Evolutionary conservation across 2,797 vertebrate species (phyloP), one percentile per base, ranked within the genome.

Genomic region (Semaprochilodus insignis): DNA sequence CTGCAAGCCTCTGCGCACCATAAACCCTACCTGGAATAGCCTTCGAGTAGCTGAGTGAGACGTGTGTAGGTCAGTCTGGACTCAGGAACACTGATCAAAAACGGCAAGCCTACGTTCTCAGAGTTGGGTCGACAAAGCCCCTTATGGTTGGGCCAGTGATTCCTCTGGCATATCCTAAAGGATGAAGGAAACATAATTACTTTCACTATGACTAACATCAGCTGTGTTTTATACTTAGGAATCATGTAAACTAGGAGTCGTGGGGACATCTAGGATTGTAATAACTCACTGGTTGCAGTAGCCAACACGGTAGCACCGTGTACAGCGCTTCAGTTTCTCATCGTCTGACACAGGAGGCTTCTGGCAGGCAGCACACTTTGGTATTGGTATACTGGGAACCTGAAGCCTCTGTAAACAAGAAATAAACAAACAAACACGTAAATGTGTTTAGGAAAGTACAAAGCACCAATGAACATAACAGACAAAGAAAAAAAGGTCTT

Each of bases 261-360:
- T 15, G 25, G 25, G 27, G 27, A 25, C 23, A 11, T 2, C 8
- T 48, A 1, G 1, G 11, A 48, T 7, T 48, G n/a, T 59, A 17
- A 59, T 16, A 14, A 95, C 97, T 97, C 90, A 99, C 98, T 98
- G 97, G 60, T 99, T 99, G 93, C 98, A 99, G 92, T 99, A 99
- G 91, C 97, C 97, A 1, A 98, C 98, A 0, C 97, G 95, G 87
- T 99, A 99, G 91, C 98, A 99, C 78, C 97, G 96, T n/a, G 96
- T 99, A 88, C 98, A 99, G 1, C 98, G 96, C 86, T 92, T 97
- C 88, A 99, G 93, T 87, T 99, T 99, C 91, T 99, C 97, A 0
- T 99, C 98, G 34, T 99, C 98, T 0, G 95, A 93, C 83, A 95
- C 89, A 13, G 97, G 97, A 78, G 97, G 96, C 92, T 98, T 98